phyloP scores from a whole-genome alignment of 2,888 invertebrate genomes.

The Brenthis ino region DNA sequence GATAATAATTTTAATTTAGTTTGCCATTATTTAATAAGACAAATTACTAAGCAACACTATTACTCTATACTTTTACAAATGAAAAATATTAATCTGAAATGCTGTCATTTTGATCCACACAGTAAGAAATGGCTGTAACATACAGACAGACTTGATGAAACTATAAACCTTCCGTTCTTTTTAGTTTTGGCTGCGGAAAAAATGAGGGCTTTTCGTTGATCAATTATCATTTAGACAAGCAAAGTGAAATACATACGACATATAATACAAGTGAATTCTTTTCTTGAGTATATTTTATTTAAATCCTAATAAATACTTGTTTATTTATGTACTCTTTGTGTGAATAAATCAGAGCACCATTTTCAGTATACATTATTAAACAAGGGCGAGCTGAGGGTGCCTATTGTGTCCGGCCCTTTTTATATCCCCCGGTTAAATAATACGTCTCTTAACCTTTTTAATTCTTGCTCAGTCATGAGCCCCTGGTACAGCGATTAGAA shows the following conservation, averaged over 20 bases:
- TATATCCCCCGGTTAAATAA: constrained; percentile 47
- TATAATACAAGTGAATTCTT: not conserved
- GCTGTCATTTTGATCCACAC: no score
- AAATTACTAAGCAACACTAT: no score
- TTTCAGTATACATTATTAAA: constrained; percentile 37
- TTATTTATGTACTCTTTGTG: constrained; percentile 22
- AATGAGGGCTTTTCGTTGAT: no score
- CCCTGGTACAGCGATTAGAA: constrained; percentile 62
- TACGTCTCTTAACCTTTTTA: constrained; percentile 46
- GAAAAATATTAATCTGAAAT: no score
- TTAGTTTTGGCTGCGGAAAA: no score
- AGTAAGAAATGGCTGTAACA: no score
- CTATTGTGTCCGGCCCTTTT: constrained; percentile 52
- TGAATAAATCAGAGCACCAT: constrained; percentile 39
- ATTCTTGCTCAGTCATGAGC: constrained; percentile 52
- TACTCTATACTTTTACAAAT: no score
- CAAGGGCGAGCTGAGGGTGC: constrained; percentile 46
- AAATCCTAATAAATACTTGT: constrained; percentile 19
- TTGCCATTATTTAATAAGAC: no score
- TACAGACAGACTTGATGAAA: no score
- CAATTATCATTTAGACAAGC: not conserved
- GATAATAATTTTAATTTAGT: no score
- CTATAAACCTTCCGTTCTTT: no score
- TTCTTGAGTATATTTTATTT: constrained; percentile 17
- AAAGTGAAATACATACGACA: not conserved